Evolutionary conservation across 1,140 invertebrate species (phyloP).

Genomic region (Eciton burchellii): DNA sequence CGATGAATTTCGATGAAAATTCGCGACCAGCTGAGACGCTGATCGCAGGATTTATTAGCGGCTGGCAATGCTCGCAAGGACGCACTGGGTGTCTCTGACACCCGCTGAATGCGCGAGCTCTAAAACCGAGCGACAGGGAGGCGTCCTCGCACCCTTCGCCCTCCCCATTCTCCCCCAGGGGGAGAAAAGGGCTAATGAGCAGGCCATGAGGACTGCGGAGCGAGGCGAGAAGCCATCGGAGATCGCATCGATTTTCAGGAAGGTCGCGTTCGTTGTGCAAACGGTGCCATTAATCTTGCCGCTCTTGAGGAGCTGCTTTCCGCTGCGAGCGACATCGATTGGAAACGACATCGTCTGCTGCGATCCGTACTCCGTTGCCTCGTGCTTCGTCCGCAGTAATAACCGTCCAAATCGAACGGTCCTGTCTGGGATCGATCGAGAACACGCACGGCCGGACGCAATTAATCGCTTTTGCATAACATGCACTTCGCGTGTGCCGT

Average conservation of each 20-base stretch:
- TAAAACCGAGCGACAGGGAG: not conserved
- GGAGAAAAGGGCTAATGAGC: not conserved
- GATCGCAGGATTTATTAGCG: conserved; percentile 5
- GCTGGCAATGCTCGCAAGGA: not conserved
- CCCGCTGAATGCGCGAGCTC: not conserved
- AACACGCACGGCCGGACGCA: not conserved
- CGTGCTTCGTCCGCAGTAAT: not conserved
- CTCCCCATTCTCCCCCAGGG: too few relatives aligned
- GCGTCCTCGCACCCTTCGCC: not conserved
- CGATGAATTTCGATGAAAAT: conserved; percentile 14
- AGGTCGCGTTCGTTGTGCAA: conserved; percentile 12
- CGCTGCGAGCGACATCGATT: conserved; percentile 8
- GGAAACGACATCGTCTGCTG: not conserved
- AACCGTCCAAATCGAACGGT: not conserved
- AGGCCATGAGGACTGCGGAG: not conserved
- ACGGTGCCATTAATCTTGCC: conserved; percentile 15
- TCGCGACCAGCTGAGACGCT: not conserved
- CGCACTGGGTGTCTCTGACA: not conserved
- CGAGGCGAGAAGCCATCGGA: conserved; percentile 22
- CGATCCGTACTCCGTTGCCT: conserved; percentile 15
- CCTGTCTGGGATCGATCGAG: not conserved
- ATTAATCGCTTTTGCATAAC: not conserved
- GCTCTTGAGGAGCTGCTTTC: not conserved
- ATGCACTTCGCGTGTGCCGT: not conserved
- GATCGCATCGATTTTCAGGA: conserved; percentile 54